Percentiles rank a stretch among this genome's conserved stretches.
Conservation (phyloP, 2,888 invertebrate genomes). For the Brachynemurus nebulosus region DNA sequence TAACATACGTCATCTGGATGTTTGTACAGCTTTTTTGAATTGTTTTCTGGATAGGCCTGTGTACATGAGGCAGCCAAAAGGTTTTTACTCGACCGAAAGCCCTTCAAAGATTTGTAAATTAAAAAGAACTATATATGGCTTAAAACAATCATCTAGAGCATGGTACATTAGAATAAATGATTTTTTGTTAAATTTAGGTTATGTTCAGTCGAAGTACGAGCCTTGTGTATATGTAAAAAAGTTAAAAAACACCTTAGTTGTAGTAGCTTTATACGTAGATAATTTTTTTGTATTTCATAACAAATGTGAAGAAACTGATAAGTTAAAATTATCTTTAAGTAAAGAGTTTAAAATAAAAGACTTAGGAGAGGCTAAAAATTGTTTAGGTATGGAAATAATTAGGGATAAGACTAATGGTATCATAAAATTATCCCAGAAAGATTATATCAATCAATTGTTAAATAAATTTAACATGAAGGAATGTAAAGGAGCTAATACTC, state of each 20-base stretch:
- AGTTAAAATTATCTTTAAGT: conserved; percentile 6
- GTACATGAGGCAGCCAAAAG: conserved; percentile 2
- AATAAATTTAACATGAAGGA: conserved; percentile 12
- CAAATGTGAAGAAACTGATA: conserved; percentile 3
- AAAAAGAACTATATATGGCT: conserved; percentile 11
- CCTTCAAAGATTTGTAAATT: no score
- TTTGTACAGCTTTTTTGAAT: conserved; percentile 12
- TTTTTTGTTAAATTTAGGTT: neutral
- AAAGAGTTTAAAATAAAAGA: conserved; percentile 17
- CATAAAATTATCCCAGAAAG: conserved; percentile 13
- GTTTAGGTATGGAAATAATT: conserved; percentile 16
- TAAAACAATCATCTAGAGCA: conserved; percentile 9
- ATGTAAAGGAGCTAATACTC: conserved; percentile 13
- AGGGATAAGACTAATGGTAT: conserved; percentile 10
- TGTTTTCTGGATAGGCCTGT: conserved; percentile 10
- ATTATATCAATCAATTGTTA: conserved; percentile 15
- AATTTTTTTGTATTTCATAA: conserved; percentile 15
- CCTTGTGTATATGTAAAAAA: conserved; percentile 11
- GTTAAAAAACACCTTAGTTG: conserved; percentile 1
- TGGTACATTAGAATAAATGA: conserved; percentile 9
- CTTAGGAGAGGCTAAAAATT: conserved; percentile 15
- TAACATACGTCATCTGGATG: conserved; percentile 9
- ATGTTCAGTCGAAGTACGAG: neutral
- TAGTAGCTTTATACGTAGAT: conserved; percentile 14
- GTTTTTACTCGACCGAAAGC: conserved; percentile 2